Percentiles rank a stretch among this genome's conserved stretches.
These are phyloP conservation scores for Styela plicata DNA, from an alignment of 23 tunicate species.

Conservation along the genomic window DNA sequence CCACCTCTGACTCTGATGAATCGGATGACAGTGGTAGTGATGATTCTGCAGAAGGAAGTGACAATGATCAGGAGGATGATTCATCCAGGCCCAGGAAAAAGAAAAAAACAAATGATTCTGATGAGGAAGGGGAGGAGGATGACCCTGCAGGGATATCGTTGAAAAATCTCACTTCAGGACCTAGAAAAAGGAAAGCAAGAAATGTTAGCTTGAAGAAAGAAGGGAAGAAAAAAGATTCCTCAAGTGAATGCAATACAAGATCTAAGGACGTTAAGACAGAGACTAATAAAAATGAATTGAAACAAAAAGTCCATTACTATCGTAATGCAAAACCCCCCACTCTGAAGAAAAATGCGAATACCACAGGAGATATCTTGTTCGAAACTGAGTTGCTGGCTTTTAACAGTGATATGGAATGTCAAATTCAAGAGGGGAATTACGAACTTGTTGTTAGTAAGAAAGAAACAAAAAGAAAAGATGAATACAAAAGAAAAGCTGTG, in stretches of 20 bases:
- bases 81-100: background rate
- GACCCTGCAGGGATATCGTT: conserved; percentile 86
- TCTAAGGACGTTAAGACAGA: conserved; percentile 8
- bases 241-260: background rate
- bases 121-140: conserved; percentile 40
- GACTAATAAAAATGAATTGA: background rate
- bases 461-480: conserved; percentile 3
- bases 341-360: conserved; percentile 12
- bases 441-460: conserved; percentile 62
- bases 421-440: conserved; percentile 56
- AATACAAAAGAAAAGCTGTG: conserved; percentile 53
- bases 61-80: conserved; percentile 13
- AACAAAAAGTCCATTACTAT: background rate
- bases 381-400: conserved; percentile 65
- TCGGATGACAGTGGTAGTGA: conserved; percentile 11
- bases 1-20: conserved; percentile 10
- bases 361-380: conserved; percentile 29
- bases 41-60: conserved; percentile 9
- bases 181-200: conserved; percentile 32
- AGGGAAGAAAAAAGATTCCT: background rate
- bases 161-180: conserved; percentile 60
- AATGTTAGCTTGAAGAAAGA: conserved; percentile 8
- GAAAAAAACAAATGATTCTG: conserved; percentile 19
- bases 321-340: background rate
- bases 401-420: conserved; percentile 32